Percentiles rank a stretch among this genome's conserved stretches.
Evolutionary conservation across 2,113 vertebrate species (phyloP).

Genomic region (Lophius piscatorius): DNA sequence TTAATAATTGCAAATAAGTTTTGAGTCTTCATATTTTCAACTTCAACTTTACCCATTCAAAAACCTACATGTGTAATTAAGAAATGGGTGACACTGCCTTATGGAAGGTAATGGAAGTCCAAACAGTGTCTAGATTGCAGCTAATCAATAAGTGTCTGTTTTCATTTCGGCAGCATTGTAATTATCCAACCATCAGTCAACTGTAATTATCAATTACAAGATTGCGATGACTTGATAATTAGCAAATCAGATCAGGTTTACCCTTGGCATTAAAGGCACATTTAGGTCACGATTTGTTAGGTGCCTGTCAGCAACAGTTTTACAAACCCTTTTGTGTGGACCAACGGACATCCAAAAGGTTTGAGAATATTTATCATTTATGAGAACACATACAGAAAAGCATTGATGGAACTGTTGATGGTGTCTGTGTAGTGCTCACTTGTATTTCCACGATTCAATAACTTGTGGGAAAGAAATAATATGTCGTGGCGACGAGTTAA

Average conservation of each 20-base stretch:
- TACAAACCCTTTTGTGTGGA: conserved; percentile 2
- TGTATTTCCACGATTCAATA: no score
- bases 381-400: no score
- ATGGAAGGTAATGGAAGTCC: conserved; percentile 1
- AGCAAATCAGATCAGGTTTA: conserved; percentile 52
- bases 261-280: conserved; percentile 35
- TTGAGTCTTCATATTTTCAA: no score
- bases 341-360: conserved; percentile 11
- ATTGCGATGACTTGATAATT: conserved; percentile 54
- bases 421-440: no score
- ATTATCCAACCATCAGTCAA: conserved; percentile 61
- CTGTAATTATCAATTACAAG: conserved; percentile 69
- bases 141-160: conserved; percentile 65
- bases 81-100: not conserved
- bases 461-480: no score
- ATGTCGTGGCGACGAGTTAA: no score
- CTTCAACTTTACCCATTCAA: no score
- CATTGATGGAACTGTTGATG: no score
- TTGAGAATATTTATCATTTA: not conserved
- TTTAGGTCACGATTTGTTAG: conserved; percentile 43
- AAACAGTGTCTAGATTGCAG: conserved; percentile 17
- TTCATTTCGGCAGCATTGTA: conserved; percentile 56
- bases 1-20: no score
- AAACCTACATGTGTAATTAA: not conserved
- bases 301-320: conserved; percentile 6